phyloP scores from a whole-genome alignment of 2,888 invertebrate species.

The Lepetodrilus schrolli region DNA sequence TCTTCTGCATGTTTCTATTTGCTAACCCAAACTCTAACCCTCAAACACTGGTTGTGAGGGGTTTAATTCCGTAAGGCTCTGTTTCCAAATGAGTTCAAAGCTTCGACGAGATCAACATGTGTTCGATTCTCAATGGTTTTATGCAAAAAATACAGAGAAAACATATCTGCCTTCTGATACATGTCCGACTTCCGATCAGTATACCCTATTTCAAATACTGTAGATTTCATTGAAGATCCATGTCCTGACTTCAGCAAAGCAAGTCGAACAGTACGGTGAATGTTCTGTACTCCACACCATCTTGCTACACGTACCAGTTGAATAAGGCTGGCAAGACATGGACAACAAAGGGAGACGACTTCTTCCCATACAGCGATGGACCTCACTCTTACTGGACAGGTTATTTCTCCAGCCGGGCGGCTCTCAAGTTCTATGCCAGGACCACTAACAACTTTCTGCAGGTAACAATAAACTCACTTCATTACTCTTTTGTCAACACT shows the following conservation, averaged over 20 bases:
- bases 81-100: too few relatives aligned
- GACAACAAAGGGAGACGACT: constrained; percentile 77
- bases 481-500: too few relatives aligned
- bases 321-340: constrained; percentile 81
- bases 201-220: background rate
- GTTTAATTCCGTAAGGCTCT: too few relatives aligned
- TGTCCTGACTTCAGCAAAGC: constrained; percentile 58
- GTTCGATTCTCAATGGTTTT: too few relatives aligned
- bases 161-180: constrained; percentile 76
- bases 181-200: background rate
- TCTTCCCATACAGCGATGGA: constrained; percentile 82
- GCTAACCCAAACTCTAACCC: too few relatives aligned
- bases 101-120: too few relatives aligned
- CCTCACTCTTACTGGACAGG: constrained; percentile 95
- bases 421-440: constrained; percentile 76
- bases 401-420: constrained; percentile 77
- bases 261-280: constrained; percentile 79
- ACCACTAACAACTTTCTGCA: constrained; percentile 75
- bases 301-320: constrained; percentile 77
- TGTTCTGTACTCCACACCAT: constrained; percentile 79
- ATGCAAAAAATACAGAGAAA: too few relatives aligned
- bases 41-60: too few relatives aligned
- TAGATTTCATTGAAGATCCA: background rate
- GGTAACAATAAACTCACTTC: too few relatives aligned
- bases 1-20: too few relatives aligned